A percentile compares a stretch with the other conserved stretches of the same genome.
These are phyloP conservation scores for Camponotus floridanus DNA, from an alignment of 1,140 invertebrate genomes.

Conservation along the genomic window DNA sequence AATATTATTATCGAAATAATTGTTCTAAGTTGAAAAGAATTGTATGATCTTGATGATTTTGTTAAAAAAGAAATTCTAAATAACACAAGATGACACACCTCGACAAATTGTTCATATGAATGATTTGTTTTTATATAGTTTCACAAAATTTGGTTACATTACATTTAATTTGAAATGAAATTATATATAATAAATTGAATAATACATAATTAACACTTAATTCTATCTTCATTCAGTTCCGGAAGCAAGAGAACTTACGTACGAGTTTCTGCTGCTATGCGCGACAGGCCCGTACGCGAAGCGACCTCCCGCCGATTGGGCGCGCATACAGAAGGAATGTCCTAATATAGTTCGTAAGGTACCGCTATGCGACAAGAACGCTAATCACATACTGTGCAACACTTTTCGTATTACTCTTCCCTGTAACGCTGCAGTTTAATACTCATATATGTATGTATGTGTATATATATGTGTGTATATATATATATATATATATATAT, in stretches of 20 bases:
- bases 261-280: slow-evolving; percentile 87
- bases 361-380: slow-evolving; percentile 74
- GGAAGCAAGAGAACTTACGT: slow-evolving; percentile 84
- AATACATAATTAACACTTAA: too few species aligned
- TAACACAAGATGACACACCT: too few species aligned
- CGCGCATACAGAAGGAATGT: slow-evolving; percentile 86
- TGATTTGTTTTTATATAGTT: too few species aligned
- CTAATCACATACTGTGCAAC: slow-evolving; percentile 73
- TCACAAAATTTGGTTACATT: too few species aligned
- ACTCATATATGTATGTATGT: neutral
- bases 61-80: too few species aligned
- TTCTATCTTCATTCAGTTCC: slow-evolving; percentile 65
- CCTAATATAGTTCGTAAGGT: slow-evolving; percentile 87
- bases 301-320: slow-evolving; percentile 86
- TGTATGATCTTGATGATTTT: too few species aligned
- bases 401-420: slow-evolving; percentile 69
- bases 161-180: too few species aligned
- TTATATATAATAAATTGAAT: too few species aligned
- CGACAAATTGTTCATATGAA: too few species aligned
- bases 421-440: slow-evolving; percentile 62
- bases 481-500: slow-evolving; percentile 10
- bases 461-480: slow-evolving; percentile 26
- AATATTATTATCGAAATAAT: neutral
- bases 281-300: slow-evolving; percentile 87
- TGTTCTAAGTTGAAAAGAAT: too few species aligned